Base-by-base conservation (phyloP, 1,140 invertebrate species). In the Drosophila virilis region DNA sequence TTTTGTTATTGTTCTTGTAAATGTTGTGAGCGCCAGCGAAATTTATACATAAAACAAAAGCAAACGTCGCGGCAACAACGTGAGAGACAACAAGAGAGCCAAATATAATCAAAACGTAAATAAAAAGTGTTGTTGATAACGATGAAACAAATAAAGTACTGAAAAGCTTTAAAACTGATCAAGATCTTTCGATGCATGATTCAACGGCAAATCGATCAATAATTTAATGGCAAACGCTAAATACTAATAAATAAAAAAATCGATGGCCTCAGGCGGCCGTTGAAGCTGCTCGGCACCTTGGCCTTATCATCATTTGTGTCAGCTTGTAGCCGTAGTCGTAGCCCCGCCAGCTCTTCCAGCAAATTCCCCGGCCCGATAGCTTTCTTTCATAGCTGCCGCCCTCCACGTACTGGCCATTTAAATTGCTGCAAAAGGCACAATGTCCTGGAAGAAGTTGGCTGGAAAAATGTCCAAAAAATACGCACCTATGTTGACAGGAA, bases 291-390 rank as follows among this genome's bases (percentile, higher is more conserved):
- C 40, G 57, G 68, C 83, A 86, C 60, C 78, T 89, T 28, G 83
- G 83, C 35, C 83, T 77, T 73, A 89, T 88, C 83, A 88, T 89
- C 80, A 89, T 84, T 71, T 88, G 80, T 10, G 50, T 52, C 8
- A 67, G 40, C 50, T 88, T 88, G 40, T 89, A 89, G 45, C 84
- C 85, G 32, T 89, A 89, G 32, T 89, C 84, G 48, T 89, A 89
- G 64, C 84, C 84, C 7, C 48, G 66, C 83, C 83, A 88, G 43
- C 35, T 83, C 61, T 89, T 83, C 83, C 83, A 86, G 32, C 68
- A 83, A 62, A 86, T 89, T 15, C 83, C 83, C 1, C 84, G 72
- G 8, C 84, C 83, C 12, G 80, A 59, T 7, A 89, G 43, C 74
- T 88, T 88, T 1, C 15, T 33, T 50, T 80, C 84, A 48, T 84